Percentiles rank a stretch among this genome's conserved stretches.
phyloP scores from a whole-genome alignment of 1,140 invertebrate species.

The Mercenaria mercenaria region DNA sequence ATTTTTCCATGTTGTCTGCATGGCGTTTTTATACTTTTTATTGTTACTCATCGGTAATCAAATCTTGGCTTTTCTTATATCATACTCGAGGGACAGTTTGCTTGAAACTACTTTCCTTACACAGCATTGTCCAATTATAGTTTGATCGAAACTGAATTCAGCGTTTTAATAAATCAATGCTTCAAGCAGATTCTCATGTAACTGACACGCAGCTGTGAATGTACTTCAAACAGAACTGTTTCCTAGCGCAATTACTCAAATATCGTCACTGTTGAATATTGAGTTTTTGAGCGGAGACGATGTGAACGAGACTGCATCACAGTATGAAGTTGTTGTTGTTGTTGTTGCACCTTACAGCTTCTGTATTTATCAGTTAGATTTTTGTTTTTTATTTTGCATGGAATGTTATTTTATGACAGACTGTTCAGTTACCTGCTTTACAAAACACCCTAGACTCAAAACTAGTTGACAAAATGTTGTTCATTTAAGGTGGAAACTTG shows the following conservation, averaged over 20 bases:
- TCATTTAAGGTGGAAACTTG: not conserved
- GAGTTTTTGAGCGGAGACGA: not conserved
- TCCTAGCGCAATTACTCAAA: not conserved
- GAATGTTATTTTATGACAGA: conserved; percentile 7
- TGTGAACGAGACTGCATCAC: not conserved
- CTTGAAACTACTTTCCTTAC: conserved; percentile 35
- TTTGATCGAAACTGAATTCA: too few species aligned
- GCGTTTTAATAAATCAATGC: not conserved
- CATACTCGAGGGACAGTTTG: not conserved
- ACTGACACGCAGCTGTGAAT: not conserved
- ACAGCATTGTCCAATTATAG: not conserved
- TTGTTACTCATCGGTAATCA: conserved; percentile 21
- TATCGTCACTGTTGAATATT: not conserved
- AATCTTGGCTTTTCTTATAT: conserved; percentile 43
- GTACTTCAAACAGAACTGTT: not conserved
- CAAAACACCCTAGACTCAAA: conserved; percentile 10
- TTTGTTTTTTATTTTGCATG: conserved; percentile 40
- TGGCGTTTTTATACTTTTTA: conserved; percentile 31
- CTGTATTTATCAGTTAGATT: conserved; percentile 11
- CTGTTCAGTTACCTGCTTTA: not conserved
- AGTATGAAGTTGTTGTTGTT: not conserved
- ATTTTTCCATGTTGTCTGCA: conserved; percentile 50
- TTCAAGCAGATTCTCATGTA: not conserved
- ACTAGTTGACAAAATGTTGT: not conserved
- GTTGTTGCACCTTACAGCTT: conserved; percentile 39